Percentiles rank a stretch among this genome's conserved stretches.
Evolutionary conservation across 1,140 invertebrate genomes (phyloP).

Genomic region (Ceratoteleas bidentatus): DNA sequence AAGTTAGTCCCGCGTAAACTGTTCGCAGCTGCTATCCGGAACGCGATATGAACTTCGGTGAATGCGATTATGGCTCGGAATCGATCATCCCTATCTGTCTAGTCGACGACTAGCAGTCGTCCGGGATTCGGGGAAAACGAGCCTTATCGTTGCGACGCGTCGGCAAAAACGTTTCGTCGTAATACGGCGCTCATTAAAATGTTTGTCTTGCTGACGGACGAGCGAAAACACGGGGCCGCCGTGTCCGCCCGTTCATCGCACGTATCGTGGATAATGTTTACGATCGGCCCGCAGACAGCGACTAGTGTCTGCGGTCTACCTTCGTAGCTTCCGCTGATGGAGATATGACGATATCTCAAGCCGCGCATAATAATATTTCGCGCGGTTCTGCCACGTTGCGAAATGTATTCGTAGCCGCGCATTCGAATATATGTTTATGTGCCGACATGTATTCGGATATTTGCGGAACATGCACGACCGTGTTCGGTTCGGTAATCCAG

Average conservation of each 20-base stretch:
- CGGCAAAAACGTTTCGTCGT: no score
- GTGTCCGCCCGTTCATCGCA: slow-evolving; percentile 1
- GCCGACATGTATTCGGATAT: slow-evolving; percentile 29
- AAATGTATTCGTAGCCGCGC: slow-evolving; percentile 31
- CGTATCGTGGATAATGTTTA: slow-evolving; percentile 21
- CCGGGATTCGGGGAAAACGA: no score
- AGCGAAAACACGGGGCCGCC: slow-evolving; percentile 1
- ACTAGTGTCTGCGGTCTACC: slow-evolving; percentile 43
- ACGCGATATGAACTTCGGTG: no score
- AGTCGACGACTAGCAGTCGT: no score
- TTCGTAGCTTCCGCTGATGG: slow-evolving; percentile 39
- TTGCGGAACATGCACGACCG: slow-evolving; percentile 32
- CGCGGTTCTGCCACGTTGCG: slow-evolving; percentile 7
- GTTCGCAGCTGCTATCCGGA: no score
- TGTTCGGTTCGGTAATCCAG: slow-evolving; percentile 55
- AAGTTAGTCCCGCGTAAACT: no score
- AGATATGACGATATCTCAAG: slow-evolving; percentile 45
- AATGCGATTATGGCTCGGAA: no score
- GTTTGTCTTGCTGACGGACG: background rate
- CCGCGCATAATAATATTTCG: slow-evolving; percentile 48
- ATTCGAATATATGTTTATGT: slow-evolving; percentile 24
- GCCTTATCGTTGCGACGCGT: no score
- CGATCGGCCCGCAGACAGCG: slow-evolving; percentile 14
- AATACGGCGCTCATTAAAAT: background rate
- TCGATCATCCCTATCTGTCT: no score